A percentile compares a stretch with the other conserved stretches of the same genome.
phyloP scores from a whole-genome alignment of 2,888 invertebrate species.

The Rotaria macrura region DNA sequence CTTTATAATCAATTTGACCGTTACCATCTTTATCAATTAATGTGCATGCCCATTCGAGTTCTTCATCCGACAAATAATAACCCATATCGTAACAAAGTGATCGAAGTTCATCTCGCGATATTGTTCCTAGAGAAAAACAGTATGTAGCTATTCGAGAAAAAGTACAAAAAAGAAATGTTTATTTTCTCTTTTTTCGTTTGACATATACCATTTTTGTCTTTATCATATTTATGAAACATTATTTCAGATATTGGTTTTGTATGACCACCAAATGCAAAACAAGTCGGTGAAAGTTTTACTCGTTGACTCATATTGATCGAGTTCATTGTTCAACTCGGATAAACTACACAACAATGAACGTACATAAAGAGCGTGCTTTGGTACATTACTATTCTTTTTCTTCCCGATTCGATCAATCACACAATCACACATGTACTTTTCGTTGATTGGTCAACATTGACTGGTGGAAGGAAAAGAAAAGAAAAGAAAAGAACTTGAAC shows the following conservation, averaged over 20 bases:
- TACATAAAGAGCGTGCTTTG: neutral
- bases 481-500: neutral
- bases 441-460: neutral
- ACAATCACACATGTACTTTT: neutral
- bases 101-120: neutral
- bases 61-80: neutral
- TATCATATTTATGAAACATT: slow-evolving; percentile 8
- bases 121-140: neutral
- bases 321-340: neutral
- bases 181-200: neutral
- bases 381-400: neutral
- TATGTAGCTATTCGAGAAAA: no score
- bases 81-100: slow-evolving; percentile 17
- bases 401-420: neutral
- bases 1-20: neutral
- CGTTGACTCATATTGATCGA: neutral
- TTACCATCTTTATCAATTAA: slow-evolving; percentile 15
- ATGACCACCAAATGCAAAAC: neutral
- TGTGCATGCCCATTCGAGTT: neutral
- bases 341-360: neutral
- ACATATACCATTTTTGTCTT: neutral
- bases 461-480: no score
- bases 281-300: neutral
- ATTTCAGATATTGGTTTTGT: slow-evolving; percentile 10
- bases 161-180: neutral